Evolutionary conservation across 2,888 invertebrate genomes (phyloP).

Genomic region (Dysmachus trigonus): DNA sequence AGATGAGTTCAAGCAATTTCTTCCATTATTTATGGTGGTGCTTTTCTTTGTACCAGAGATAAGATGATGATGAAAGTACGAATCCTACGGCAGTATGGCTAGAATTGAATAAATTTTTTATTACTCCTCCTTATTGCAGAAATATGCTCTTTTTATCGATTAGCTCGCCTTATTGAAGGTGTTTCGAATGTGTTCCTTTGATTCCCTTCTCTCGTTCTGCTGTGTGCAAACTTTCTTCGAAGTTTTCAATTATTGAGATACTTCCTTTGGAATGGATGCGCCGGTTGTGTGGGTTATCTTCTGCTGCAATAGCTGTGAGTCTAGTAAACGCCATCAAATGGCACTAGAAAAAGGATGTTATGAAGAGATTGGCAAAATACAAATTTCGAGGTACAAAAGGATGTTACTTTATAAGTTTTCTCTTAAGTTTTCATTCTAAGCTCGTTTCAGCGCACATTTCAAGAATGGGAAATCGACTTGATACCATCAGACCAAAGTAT

Average conservation of each 20-base stretch:
- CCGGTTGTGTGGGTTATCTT: not conserved
- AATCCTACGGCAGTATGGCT: not conserved
- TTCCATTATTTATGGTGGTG: constrained; percentile 8
- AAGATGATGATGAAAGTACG: constrained; percentile 4
- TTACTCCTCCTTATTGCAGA: not conserved
- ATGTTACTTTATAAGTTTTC: not conserved
- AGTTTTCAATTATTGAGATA: not conserved
- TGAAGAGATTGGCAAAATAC: not conserved
- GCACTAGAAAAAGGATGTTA: not conserved
- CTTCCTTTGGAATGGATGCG: not conserved
- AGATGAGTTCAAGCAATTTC: not conserved
- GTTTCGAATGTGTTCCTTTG: not conserved
- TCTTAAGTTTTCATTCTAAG: not conserved
- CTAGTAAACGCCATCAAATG: not conserved
- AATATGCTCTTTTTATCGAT: constrained; percentile 14
- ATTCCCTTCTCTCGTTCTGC: not conserved
- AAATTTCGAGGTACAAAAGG: not conserved
- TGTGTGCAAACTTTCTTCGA: not conserved
- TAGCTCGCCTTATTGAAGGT: constrained; percentile 3
- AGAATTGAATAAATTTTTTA: constrained; percentile 17
- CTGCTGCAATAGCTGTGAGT: not conserved
- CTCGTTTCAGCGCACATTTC: not conserved
- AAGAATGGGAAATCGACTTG: not conserved
- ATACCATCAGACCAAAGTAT: not conserved
- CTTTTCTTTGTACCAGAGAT: not conserved